Conservation (phyloP, 2,888 invertebrate genomes). For the Tribolium freemani region DNA sequence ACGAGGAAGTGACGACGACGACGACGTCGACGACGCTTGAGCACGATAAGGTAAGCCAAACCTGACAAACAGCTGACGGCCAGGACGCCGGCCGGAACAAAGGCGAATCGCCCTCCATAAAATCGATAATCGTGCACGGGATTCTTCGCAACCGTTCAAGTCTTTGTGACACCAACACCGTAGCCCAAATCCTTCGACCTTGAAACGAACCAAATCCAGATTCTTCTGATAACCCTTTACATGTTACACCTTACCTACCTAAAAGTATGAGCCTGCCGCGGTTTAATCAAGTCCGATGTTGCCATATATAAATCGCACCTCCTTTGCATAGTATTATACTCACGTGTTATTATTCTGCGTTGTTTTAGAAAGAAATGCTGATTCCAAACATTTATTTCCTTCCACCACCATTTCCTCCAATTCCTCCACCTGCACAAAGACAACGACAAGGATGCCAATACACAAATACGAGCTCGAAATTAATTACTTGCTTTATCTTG, state of each 20-base stretch:
- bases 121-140: constrained; percentile 46
- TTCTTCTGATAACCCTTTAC: background rate
- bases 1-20: constrained; percentile 62
- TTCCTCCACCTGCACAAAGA: constrained; percentile 21
- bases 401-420: constrained; percentile 28
- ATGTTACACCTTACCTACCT: background rate
- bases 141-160: constrained; percentile 37
- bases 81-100: constrained; percentile 41
- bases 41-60: constrained; percentile 68
- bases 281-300: constrained; percentile 40
- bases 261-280: background rate
- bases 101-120: constrained; percentile 42
- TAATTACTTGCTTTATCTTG: constrained; percentile 8
- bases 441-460: background rate
- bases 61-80: constrained; percentile 43
- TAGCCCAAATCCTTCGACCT: background rate
- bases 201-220: background rate
- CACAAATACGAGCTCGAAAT: background rate
- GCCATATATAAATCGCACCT: constrained; percentile 36
- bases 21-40: constrained; percentile 57
- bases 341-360: constrained; percentile 43
- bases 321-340: constrained; percentile 30
- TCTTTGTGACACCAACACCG: constrained; percentile 1
- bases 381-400: constrained; percentile 32
- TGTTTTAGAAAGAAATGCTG: constrained; percentile 39